phyloP scores from a whole-genome alignment of 2,888 invertebrate species.

The Andrena minutula region DNA sequence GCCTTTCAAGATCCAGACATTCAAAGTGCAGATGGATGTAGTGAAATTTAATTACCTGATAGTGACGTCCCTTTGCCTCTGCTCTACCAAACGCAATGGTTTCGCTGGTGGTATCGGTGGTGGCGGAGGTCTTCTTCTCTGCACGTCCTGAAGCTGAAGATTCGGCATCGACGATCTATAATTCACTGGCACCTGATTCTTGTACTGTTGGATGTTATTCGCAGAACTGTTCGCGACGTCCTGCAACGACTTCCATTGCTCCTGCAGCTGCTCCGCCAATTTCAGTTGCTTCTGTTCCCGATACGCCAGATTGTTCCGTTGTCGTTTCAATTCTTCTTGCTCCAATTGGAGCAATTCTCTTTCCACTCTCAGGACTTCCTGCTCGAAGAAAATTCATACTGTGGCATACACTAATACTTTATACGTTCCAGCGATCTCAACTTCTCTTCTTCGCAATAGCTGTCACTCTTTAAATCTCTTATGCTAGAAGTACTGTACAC shows the following conservation, averaged over 20 bases:
- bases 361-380: constrained; percentile 92
- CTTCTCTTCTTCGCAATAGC: neutral
- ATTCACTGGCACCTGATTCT: constrained; percentile 85
- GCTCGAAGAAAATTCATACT: constrained; percentile 35
- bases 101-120: constrained; percentile 87
- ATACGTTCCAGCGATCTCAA: neutral
- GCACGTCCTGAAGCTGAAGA: constrained; percentile 86
- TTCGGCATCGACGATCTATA: constrained; percentile 88
- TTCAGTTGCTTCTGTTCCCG: constrained; percentile 86
- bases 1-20: no score
- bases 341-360: constrained; percentile 91
- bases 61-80: constrained; percentile 81
- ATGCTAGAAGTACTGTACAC: neutral
- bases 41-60: constrained; percentile 76
- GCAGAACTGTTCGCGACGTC: constrained; percentile 85
- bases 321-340: constrained; percentile 91
- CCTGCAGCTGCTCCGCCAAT: constrained; percentile 81
- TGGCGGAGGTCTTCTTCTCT: constrained; percentile 83
- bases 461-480: neutral
- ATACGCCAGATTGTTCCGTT: constrained; percentile 90
- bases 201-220: constrained; percentile 79
- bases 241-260: constrained; percentile 87
- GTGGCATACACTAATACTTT: neutral
- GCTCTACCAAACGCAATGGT: constrained; percentile 85
- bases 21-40: neutral